Evolutionary conservation across 2,113 vertebrate genomes (phyloP), one percentile per base, ranked within the genome.

Genomic region (Acrocephalus arundinaceus): DNA sequence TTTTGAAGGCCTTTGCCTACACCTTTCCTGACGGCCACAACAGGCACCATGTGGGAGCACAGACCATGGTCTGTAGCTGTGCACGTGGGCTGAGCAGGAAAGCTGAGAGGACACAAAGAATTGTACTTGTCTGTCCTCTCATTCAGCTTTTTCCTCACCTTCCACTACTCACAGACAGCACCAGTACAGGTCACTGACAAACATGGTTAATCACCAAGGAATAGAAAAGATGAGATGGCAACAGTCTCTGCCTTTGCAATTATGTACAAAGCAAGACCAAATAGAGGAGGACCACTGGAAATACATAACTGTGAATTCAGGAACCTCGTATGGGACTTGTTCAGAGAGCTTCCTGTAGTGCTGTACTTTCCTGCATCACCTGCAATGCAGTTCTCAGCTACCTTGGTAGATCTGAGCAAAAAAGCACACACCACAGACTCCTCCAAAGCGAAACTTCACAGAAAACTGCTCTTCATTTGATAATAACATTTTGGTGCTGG

Each of bases 1-100:
- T 70, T 93, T 57, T 81, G 23, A 91, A 51, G 21, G 33, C 2
- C 8, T 77, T 68, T 75, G 28, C 24, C 31, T 67, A 13, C 19
- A 15, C 25, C 20, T 28, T 43, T 73, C 6, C 12, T 49, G 22
- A 11, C 0, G 0, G 11, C 24, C 8, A 8, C 11, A 11, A 11
- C 17, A 25, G 51, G 41, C 41, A 20, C 7, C 1, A 0, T 0
- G 5, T 11, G 37, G 21, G 19, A 81, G 22, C 33, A 30, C 33
- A 65, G 39, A 5, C 9, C 9, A 13, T 2, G 4, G 8, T 16
- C 57, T 59, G 14, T 8, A 46, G 16, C 13, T 20, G 7, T 24
- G 22, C 17, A 11, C 25, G 33, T 37, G 28, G 41, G 10, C 18
- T 35, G 14, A 17, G 46, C 17, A 17, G 19, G 6, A 45, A 67